A percentile compares a stretch with the other conserved stretches of the same genome.
Conservation (phyloP, 1,140 invertebrate genomes). For the Drosophila tristis region DNA sequence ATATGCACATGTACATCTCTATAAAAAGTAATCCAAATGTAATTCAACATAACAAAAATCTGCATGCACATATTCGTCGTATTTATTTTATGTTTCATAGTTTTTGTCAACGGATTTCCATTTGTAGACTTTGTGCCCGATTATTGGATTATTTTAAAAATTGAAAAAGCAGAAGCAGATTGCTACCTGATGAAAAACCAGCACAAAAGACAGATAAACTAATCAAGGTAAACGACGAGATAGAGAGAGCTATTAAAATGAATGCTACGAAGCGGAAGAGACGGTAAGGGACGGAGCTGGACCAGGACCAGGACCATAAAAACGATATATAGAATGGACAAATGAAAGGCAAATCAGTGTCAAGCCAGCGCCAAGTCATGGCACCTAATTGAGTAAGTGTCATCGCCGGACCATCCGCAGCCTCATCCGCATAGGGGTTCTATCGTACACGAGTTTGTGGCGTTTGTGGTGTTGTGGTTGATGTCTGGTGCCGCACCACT, state of each 20-base stretch:
- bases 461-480: conserved; percentile 40
- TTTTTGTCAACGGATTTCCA: too few species aligned
- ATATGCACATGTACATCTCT: too few species aligned
- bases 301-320: not conserved
- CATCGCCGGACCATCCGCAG: conserved; percentile 51
- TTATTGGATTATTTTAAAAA: conserved; percentile 18
- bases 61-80: too few species aligned
- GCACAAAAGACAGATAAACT: conserved; percentile 21
- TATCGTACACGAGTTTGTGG: conserved; percentile 14
- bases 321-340: conserved; percentile 34
- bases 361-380: conserved; percentile 49
- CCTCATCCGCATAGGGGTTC: conserved; percentile 30
- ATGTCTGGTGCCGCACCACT: conserved; percentile 39
- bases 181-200: conserved; percentile 12
- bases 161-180: conserved; percentile 24
- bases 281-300: too few species aligned
- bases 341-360: conserved; percentile 68
- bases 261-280: conserved; percentile 3
- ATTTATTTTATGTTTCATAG: too few species aligned
- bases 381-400: conserved; percentile 80
- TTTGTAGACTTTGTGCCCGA: too few species aligned
- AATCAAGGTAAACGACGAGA: conserved; percentile 58
- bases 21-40: too few species aligned
- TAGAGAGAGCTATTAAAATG: conserved; percentile 26
- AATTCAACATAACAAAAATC: too few species aligned